Conservation (phyloP, 53 echinoderm and acorn worm genomes). For the Holothuria leucospilota region DNA sequence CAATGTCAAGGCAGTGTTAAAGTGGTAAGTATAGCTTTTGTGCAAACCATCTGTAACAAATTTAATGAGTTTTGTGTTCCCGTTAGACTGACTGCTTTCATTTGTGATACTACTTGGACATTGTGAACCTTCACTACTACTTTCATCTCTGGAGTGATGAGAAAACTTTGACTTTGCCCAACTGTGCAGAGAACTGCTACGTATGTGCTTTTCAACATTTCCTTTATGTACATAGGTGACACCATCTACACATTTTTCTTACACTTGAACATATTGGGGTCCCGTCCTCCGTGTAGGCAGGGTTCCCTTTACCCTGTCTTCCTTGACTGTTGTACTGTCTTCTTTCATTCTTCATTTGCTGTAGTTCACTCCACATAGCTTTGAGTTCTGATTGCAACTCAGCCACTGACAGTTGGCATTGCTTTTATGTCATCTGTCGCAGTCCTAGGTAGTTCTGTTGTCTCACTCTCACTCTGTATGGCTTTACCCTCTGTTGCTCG, state of each 20-base stretch:
- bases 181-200: neutral
- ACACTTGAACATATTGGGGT: neutral
- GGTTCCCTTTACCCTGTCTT: neutral
- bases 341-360: neutral
- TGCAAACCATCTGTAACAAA: no score
- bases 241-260: no score
- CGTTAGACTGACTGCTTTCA: neutral
- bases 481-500: no score
- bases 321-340: neutral
- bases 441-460: no score
- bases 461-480: no score
- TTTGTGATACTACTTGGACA: slow-evolving; percentile 9
- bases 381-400: neutral
- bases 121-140: slow-evolving; percentile 20
- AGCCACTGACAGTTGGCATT: neutral
- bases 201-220: no score
- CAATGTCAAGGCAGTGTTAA: neutral
- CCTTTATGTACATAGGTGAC: no score
- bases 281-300: no score
- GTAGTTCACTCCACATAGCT: neutral
- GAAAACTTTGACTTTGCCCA: slow-evolving; percentile 20
- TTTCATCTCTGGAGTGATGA: slow-evolving; percentile 23
- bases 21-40: neutral
- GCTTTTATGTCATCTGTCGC: neutral
- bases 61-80: neutral